Base-by-base conservation (phyloP, 1,140 invertebrate genomes). In the Meloidogyne hapla region DNA sequence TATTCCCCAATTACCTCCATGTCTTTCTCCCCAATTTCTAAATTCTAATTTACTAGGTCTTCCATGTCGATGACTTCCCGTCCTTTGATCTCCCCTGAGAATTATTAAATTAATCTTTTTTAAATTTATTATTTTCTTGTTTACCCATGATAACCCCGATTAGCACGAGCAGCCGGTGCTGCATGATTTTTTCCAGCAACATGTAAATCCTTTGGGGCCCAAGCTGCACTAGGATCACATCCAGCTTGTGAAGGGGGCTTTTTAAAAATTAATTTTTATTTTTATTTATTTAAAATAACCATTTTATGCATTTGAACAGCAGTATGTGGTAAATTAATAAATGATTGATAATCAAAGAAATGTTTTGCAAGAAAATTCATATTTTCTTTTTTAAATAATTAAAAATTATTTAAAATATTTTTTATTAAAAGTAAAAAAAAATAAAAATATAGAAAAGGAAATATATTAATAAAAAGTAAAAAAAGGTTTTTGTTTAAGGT, bases 361-460 rank as follows among this genome's bases (percentile, higher is more conserved):
- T 87, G 85, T 64, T 86, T 86, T 33, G 84, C 84, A 26, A 87
- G 71, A 75, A 80, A 83, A 68, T 85, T 86, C 85, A 85, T 85
- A 48, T 71, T 71, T 23, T 26, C 42, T 18, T n/a, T n/a, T n/a
- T n/a, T n/a, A n/a, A 48, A 23, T 15, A 76, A 76, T 15, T 76
- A 21, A 70, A 70, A 26, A 45, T 25, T 62, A 15, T 38, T 42
- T 25, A 13, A 21, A 68, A 12, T 33, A 33, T 69, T 26, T 9
- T 42, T 42, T 69, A 21, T 12, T 23, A 10, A 69, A 13, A 26
- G 2, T 69, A 28, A 6, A 40, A 10, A n/a, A 13, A 69, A 69
- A 28, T 2, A 10, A 2, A 33, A 1, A 25, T 66, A 18, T 66
- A 2, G 21, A 66, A 3, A 18, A 33, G 18, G 15, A 18, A 66